Percentiles rank a stretch among this genome's conserved stretches.
Evolutionary conservation across 2,113 vertebrate genomes (phyloP).

Genomic region (Sula dactylatra): DNA sequence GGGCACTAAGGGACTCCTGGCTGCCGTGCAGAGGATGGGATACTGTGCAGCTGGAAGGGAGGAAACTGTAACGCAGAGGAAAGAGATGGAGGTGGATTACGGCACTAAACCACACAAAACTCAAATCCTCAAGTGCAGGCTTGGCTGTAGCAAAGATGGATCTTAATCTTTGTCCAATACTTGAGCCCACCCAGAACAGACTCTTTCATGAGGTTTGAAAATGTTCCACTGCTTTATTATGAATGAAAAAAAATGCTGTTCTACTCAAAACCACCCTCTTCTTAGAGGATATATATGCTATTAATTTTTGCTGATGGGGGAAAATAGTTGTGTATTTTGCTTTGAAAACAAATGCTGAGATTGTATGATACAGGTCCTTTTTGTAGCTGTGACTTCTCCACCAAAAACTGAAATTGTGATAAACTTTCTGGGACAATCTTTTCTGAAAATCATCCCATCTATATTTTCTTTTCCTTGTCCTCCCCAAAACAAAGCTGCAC

Average conservation of each 20-base stretch:
- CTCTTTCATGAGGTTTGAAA: background rate
- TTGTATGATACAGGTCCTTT: background rate
- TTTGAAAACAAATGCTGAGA: background rate
- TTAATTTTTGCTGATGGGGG: background rate
- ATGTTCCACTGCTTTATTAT: background rate
- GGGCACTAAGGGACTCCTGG: background rate
- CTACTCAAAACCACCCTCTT: background rate
- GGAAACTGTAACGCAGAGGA: fast-evolving
- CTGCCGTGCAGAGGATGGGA: background rate
- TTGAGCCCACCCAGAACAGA: background rate
- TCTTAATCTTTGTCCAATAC: background rate
- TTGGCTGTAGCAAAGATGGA: background rate
- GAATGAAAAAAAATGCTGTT: background rate
- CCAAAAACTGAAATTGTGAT: background rate
- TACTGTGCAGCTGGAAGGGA: background rate
- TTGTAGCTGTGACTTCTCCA: background rate
- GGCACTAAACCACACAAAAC: background rate
- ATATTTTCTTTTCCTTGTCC: background rate
- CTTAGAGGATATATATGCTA: background rate
- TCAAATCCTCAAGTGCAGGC: background rate
- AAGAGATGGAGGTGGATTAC: background rate
- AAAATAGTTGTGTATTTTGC: background rate
- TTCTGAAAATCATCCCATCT: background rate
- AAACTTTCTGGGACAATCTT: background rate
- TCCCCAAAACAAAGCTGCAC: background rate